Percentiles rank a stretch among this genome's conserved stretches.
Evolutionary conservation across 2,797 vertebrate genomes (phyloP).

Genomic region (Danio aesculapii): DNA sequence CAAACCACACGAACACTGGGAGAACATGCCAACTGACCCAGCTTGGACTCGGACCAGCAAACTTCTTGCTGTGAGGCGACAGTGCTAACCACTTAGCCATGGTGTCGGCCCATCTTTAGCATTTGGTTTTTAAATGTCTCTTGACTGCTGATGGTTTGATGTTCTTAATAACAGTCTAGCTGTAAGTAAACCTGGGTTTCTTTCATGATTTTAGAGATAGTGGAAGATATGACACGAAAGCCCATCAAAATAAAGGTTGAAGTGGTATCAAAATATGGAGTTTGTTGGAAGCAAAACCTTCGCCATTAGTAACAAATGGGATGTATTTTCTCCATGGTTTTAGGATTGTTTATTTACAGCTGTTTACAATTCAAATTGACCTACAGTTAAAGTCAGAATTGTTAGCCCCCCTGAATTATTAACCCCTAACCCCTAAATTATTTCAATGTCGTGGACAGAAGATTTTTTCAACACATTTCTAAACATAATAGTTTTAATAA

Average conservation of each 20-base stretch:
- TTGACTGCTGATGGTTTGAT: background rate
- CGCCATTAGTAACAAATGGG: background rate
- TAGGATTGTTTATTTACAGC: background rate
- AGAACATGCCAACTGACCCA: too few relatives aligned
- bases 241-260: background rate
- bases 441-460: too few relatives aligned
- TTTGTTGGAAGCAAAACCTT: background rate
- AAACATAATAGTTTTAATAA: too few relatives aligned
- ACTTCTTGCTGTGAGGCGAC: too few relatives aligned
- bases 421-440: too few relatives aligned
- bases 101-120: background rate
- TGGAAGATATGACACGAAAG: background rate
- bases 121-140: conserved; percentile 9
- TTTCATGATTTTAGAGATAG: background rate
- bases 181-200: background rate
- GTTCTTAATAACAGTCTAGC: background rate
- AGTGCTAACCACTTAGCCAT: too few relatives aligned
- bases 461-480: too few relatives aligned
- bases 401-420: too few relatives aligned
- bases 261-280: background rate
- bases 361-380: background rate
- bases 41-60: too few relatives aligned
- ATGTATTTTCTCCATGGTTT: background rate
- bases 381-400: too few relatives aligned
- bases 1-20: too few relatives aligned